Percentiles rank a stretch among this genome's conserved stretches.
Conservation (phyloP, 2,888 invertebrate genomes). For the Lasioglossum marginatum region DNA sequence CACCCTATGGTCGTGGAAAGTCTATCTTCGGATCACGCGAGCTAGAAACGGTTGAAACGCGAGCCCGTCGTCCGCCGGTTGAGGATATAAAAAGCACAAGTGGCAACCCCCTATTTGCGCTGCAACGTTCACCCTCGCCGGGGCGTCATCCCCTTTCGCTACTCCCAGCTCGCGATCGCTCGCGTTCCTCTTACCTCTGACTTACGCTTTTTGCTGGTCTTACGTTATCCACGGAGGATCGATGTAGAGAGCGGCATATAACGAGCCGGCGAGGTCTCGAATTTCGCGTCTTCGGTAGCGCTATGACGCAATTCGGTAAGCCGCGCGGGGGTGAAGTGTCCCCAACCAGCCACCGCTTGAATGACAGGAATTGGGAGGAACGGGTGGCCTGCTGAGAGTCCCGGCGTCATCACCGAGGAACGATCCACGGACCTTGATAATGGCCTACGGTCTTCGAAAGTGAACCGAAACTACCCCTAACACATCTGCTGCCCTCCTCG, state of each 20-base stretch:
- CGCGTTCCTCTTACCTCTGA: constrained; percentile 68
- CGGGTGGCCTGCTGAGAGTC: not conserved
- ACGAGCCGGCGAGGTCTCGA: constrained; percentile 53
- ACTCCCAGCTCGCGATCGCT: constrained; percentile 29
- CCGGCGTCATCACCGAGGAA: not conserved
- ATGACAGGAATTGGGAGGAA: constrained; percentile 20
- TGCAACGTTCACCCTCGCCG: constrained; percentile 1
- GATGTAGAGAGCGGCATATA: constrained; percentile 64
- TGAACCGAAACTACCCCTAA: not conserved
- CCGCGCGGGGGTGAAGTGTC: constrained; percentile 27
- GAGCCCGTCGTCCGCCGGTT: not conserved
- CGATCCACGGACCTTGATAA: not conserved
- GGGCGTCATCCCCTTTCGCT: constrained; percentile 8
- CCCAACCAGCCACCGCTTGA: not conserved
- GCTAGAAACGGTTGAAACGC: not conserved
- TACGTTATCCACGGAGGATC: constrained; percentile 67
- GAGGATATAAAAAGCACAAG: constrained; percentile 4
- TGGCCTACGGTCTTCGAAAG: not conserved
- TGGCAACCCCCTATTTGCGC: not conserved
- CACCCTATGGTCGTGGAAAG: not conserved
- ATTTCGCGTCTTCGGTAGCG: constrained; percentile 58
- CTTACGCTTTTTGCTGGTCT: constrained; percentile 65
- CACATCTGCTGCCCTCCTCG: not conserved
- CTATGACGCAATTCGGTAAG: constrained; percentile 58
- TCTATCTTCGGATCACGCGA: not conserved